Conservation (phyloP, 2,113 vertebrate species). For the Martes martes region DNA sequence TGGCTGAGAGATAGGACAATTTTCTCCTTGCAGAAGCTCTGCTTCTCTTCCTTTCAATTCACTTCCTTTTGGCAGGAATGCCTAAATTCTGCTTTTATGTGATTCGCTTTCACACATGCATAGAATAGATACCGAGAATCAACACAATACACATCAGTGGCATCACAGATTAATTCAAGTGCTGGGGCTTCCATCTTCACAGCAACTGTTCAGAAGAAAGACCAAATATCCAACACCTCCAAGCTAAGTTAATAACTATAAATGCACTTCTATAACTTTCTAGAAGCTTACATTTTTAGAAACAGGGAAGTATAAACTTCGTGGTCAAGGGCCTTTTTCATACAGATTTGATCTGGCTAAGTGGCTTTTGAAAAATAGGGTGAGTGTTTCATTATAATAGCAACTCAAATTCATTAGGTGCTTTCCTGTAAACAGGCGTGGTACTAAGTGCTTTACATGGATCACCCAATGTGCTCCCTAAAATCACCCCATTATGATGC, state of each 20-base stretch:
- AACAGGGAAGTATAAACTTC: not conserved
- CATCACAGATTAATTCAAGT: not conserved
- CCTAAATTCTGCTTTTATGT: constrained; percentile 44
- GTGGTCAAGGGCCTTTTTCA: not conserved
- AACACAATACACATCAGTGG: not conserved
- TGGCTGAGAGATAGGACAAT: constrained; percentile 87
- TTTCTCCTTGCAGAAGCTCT: constrained; percentile 79
- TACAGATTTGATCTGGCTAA: not conserved
- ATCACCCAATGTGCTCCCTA: not conserved
- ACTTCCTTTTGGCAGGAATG: constrained; percentile 67
- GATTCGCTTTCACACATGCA: constrained; percentile 2
- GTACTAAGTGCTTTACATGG: not conserved
- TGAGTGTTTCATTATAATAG: not conserved
- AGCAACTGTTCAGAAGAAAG: not conserved
- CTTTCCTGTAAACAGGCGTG: not conserved
- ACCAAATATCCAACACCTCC: not conserved
- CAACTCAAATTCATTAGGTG: not conserved
- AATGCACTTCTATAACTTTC: not conserved
- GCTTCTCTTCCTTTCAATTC: constrained; percentile 67
- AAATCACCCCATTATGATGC: not conserved
- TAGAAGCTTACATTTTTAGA: not conserved
- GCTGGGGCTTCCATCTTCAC: not conserved
- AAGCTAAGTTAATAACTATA: constrained; percentile 6
- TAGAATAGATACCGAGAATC: not conserved
- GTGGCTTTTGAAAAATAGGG: not conserved